Percentiles rank a stretch among this genome's conserved stretches.
phyloP scores from a whole-genome alignment of 2,888 invertebrate species.

The Frankliniella fusca region DNA sequence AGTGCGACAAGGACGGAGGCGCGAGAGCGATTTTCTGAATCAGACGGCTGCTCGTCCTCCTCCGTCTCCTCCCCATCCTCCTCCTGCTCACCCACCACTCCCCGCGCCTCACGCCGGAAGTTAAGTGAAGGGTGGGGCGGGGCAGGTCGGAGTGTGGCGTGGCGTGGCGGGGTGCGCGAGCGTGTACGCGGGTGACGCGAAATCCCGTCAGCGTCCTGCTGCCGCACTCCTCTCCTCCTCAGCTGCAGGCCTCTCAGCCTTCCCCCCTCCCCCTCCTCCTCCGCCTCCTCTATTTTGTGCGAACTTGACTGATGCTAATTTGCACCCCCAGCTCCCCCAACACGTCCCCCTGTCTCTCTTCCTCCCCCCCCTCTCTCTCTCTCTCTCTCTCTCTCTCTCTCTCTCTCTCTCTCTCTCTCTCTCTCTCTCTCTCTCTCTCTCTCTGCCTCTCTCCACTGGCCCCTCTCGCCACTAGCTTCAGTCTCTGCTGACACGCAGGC shows the following conservation, averaged over 20 bases:
- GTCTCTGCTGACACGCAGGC: not conserved
- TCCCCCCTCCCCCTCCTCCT: not conserved
- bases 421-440: conserved; percentile 33
- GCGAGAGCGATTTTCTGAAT: no score
- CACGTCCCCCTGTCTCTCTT: conserved; percentile 32
- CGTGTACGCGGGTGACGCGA: not conserved
- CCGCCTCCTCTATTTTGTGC: not conserved
- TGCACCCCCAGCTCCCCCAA: no score
- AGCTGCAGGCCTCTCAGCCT: not conserved
- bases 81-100: not conserved
- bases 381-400: conserved; percentile 31
- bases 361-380: not conserved
- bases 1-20: no score
- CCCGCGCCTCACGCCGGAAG: no score
- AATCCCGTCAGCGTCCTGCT: not conserved
- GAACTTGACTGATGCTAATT: no score
- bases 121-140: not conserved
- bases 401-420: conserved; percentile 35
- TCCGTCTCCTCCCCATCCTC: not conserved
- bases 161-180: no score
- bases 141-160: not conserved
- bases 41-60: no score
- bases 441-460: conserved; percentile 26
- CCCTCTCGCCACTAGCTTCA: not conserved
- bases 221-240: not conserved